These are phyloP conservation scores for Acanthiza pusilla DNA, from an alignment of 2,797 vertebrate genomes.

Conservation along the genomic window DNA sequence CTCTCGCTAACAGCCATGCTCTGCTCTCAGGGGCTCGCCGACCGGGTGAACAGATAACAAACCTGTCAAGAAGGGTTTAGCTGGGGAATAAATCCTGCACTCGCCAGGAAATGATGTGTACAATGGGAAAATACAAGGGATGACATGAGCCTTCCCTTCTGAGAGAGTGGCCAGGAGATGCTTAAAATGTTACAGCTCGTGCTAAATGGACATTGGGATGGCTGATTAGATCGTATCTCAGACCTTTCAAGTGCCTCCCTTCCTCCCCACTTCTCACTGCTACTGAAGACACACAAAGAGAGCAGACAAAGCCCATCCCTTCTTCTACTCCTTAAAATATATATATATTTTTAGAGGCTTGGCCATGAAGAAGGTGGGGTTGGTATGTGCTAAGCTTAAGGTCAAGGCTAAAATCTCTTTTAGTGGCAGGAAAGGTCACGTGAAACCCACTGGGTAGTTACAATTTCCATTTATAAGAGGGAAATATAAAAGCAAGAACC, in stretches of 20 bases:
- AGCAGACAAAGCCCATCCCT: slow-evolving; percentile 72
- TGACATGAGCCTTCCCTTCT: slow-evolving; percentile 79
- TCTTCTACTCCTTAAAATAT: slow-evolving; percentile 8
- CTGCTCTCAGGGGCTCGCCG: slow-evolving; percentile 82
- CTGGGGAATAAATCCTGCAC: slow-evolving; percentile 82
- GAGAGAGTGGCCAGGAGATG: slow-evolving; percentile 74
- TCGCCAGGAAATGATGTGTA: slow-evolving; percentile 84
- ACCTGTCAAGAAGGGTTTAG: slow-evolving; percentile 86
- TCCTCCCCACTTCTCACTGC: slow-evolving; percentile 61
- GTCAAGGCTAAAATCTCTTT: slow-evolving; percentile 73
- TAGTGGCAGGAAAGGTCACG: slow-evolving; percentile 81
- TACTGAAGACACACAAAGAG: slow-evolving; percentile 72
- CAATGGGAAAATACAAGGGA: slow-evolving; percentile 77
- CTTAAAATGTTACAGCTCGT: slow-evolving; percentile 74
- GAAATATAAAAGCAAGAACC: slow-evolving; percentile 63
- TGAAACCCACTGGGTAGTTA: slow-evolving; percentile 69
- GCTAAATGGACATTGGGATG: slow-evolving; percentile 76
- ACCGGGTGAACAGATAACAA: slow-evolving; percentile 89
- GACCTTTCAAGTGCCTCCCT: slow-evolving; percentile 76
- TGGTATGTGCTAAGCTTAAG: slow-evolving; percentile 81
- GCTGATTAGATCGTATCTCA: slow-evolving; percentile 81
- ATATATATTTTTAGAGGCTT: slow-evolving; percentile 3
- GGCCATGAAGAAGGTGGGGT: slow-evolving; percentile 55
- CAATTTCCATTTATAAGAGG: slow-evolving; percentile 74
- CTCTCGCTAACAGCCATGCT: slow-evolving; percentile 79